Conservation (phyloP, 2,888 invertebrate genomes). For the Euplexia lucipara region DNA sequence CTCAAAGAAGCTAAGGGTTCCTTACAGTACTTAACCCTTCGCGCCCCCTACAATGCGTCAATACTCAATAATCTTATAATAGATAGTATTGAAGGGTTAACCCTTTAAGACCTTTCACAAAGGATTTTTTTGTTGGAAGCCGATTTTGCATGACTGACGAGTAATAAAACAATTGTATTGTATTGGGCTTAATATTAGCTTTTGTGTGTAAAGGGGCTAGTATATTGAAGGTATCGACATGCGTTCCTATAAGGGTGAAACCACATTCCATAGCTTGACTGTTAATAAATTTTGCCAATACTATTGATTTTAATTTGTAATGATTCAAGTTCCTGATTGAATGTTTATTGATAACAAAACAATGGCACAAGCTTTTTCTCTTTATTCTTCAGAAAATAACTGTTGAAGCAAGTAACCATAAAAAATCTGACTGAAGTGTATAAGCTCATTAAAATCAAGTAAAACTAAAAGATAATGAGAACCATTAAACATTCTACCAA, state of each 20-base stretch:
- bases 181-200: slow-evolving; percentile 50
- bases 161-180: slow-evolving; percentile 69
- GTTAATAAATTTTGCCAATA: slow-evolving; percentile 5
- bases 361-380: too few relatives aligned
- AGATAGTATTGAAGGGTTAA: slow-evolving; percentile 73
- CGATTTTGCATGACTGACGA: slow-evolving; percentile 78
- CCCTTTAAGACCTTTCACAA: slow-evolving; percentile 63
- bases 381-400: too few relatives aligned
- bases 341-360: not conserved
- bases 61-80: slow-evolving; percentile 90
- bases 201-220: slow-evolving; percentile 31
- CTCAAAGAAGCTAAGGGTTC: slow-evolving; percentile 65
- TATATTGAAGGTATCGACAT: slow-evolving; percentile 26
- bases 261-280: not conserved
- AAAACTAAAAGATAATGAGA: slow-evolving; percentile 9
- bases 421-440: not conserved
- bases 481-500: slow-evolving; percentile 4
- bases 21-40: slow-evolving; percentile 81
- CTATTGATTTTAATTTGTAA: not conserved
- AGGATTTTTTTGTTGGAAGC: slow-evolving; percentile 64
- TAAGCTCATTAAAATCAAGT: slow-evolving; percentile 17
- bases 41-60: slow-evolving; percentile 87
- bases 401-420: too few relatives aligned
- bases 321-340: not conserved
- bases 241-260: not conserved